These are phyloP conservation scores for Lindbergichthys nudifrons DNA, from an alignment of 2,797 vertebrate genomes.

Conservation along the genomic window DNA sequence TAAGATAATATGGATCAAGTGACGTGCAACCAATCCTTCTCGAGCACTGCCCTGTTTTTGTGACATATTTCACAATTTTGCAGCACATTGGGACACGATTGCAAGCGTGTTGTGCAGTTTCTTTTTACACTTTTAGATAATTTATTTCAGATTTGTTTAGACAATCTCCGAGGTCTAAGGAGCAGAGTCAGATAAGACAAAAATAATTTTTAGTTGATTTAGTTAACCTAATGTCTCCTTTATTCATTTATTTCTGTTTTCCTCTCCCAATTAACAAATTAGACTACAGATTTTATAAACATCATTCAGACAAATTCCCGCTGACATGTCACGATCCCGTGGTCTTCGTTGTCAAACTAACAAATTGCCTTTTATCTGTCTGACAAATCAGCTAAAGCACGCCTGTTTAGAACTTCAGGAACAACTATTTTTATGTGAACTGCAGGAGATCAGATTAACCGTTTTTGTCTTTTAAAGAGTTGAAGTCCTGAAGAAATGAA, in stretches of 20 bases:
- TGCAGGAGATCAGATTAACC: slow-evolving; percentile 42
- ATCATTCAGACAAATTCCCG: slow-evolving; percentile 52
- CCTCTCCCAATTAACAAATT: slow-evolving; percentile 40
- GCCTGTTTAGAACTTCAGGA: slow-evolving; percentile 43
- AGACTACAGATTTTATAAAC: slow-evolving; percentile 19
- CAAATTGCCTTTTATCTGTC: slow-evolving; percentile 49
- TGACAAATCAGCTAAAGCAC: slow-evolving; percentile 52
- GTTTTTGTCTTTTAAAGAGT: slow-evolving; percentile 41
- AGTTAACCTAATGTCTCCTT: slow-evolving; percentile 37
- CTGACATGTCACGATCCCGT: slow-evolving; percentile 24
- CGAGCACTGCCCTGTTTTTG: slow-evolving; percentile 52
- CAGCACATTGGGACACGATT: slow-evolving; percentile 29
- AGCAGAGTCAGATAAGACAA: slow-evolving; percentile 22
- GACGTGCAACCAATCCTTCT: slow-evolving; percentile 53
- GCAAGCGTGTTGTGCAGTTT: slow-evolving; percentile 2
- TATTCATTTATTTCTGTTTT: slow-evolving; percentile 31
- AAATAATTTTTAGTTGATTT: slow-evolving; percentile 29
- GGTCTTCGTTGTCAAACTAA: slow-evolving; percentile 46
- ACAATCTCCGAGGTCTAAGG: slow-evolving; percentile 25
- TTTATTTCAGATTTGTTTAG: slow-evolving; percentile 46
- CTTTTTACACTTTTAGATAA: slow-evolving; percentile 23
- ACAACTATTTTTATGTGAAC: slow-evolving; percentile 58
- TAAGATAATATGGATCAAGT: slow-evolving; percentile 58
- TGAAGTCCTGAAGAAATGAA: slow-evolving; percentile 47
- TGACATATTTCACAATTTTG: slow-evolving; percentile 53